Evolutionary conservation across 2,888 invertebrate species (phyloP), one percentile per base, ranked within the genome.

Genomic region (Ditylenchus weischeri): DNA sequence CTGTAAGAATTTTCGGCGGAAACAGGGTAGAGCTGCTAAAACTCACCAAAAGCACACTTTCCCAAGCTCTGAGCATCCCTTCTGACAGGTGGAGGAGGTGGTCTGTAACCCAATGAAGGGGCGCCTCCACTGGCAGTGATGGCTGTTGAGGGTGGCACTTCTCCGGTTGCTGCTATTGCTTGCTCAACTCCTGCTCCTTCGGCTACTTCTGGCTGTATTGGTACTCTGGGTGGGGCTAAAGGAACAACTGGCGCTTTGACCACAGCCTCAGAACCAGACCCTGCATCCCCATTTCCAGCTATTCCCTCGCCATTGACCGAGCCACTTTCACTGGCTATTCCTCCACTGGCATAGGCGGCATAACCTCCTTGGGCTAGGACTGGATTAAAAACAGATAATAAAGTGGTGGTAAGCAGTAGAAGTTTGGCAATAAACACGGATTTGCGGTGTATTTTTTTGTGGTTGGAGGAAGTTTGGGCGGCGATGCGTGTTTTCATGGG

Each of bases 11-110:
- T n/a, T n/a, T n/a, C n/a, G n/a, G n/a, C n/a, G n/a, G n/a, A n/a
- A n/a, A n/a, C n/a, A n/a, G 29, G n/a, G n/a, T n/a, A n/a, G n/a
- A n/a, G n/a, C n/a, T n/a, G n/a, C n/a, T n/a, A n/a, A 59, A 59
- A 35, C 65, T 57, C 57, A 74, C 74, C 72, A 64, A 73, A 72
- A 23, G 47, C 38, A 61, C 74, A 74, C 36, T 70, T 38, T 43
- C 72, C 75, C 43, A 65, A 58, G 65, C 71, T 75, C 54, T 69
- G 50, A 23, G 66, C 71, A 29, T 75, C 69, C 13, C 76, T 67
- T 35, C 75, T 58, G 18, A 68, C 60, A 13, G 68, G 65, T 7
- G 75, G 75, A 13, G 72, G 75, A 7, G 74, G 73, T 10, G 75
- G 76, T 38, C 72, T 62, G 43, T 73, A 73, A 13, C 70, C 73